phyloP scores from a whole-genome alignment of 2,113 vertebrate genomes.

The Tetrao urogallus region DNA sequence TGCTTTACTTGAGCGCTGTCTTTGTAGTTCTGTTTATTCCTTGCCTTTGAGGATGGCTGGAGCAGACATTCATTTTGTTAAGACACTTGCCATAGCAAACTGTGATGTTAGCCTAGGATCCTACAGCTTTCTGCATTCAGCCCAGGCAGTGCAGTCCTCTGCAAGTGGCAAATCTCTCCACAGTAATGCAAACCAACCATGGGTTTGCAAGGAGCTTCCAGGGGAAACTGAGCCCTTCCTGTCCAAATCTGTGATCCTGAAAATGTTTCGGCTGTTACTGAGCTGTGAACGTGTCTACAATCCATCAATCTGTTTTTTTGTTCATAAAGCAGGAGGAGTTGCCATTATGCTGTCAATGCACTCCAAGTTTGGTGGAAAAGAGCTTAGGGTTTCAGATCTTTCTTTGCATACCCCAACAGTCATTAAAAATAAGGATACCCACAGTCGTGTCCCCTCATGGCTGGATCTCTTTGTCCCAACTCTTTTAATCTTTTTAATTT shows the following conservation, averaged over 20 bases:
- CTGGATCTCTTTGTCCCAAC: background rate
- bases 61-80: background rate
- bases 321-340: background rate
- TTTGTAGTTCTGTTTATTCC: background rate
- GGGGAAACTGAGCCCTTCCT: background rate
- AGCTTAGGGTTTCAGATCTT: background rate
- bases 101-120: background rate
- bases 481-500: background rate
- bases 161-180: background rate
- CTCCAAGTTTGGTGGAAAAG: background rate
- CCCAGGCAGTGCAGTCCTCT: background rate
- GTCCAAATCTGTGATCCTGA: background rate
- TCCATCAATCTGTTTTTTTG: background rate
- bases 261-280: background rate
- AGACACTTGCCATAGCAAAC: background rate
- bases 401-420: fast-evolving
- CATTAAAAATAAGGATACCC: background rate
- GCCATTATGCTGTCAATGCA: background rate
- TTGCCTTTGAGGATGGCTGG: background rate
- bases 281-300: background rate
- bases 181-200: background rate
- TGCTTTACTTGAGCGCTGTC: background rate
- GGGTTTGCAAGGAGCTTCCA: background rate
- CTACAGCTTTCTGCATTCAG: background rate
- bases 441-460: background rate